Base-by-base conservation (phyloP, 1,140 invertebrate species). In the Tetraneura akinire region DNA sequence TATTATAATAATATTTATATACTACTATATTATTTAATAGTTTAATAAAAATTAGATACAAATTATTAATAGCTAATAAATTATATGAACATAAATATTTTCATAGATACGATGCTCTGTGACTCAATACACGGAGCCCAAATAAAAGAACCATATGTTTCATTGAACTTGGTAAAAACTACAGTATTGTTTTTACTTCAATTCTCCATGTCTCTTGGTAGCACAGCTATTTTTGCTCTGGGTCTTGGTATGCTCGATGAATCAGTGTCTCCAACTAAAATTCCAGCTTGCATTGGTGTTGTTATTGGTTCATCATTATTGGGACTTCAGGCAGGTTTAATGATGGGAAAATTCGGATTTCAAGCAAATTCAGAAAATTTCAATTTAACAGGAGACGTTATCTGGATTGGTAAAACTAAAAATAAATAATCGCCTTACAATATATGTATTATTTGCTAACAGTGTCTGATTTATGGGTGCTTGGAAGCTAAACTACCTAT, bases 221-320 rank as follows among this genome's bases (percentile, higher is more conserved):
- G 62, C 26, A 73, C 80, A 21, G 73, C 78, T 18, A 8, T 81
- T 3, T 64, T 80, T 16, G 62, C 81, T 3, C 71, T 81, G 1
- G 81, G 78, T 11, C 9, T 81, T 5, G 80, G 78, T 29, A 71
- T 80, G 21, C 26, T 81, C 1, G 81, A 81, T 42, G 81, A 81
- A 26, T 80, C 80, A 10, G 78, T 80, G 8, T 18, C 70, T n/a
- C 51, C 76, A 0, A 62, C 70, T 16, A 80, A 70, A 70, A 74
- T 80, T n/a, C 78, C 81, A 10, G 81, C 78, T 62, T 80, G 68
- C 26, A 80, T 81, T 64, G 81, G 81, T 10, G 71, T 81, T 3
- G 78, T 81, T 42, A 42, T 81, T 9, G 81, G 76, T 37, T 70
- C 80, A 2, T 57, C 70, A 23, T 57, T 80, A 4, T 49, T 81